A percentile compares a stretch with the other conserved stretches of the same genome.
Evolutionary conservation across 1,140 invertebrate species (phyloP).

Genomic region (Elysia chlorotica): DNA sequence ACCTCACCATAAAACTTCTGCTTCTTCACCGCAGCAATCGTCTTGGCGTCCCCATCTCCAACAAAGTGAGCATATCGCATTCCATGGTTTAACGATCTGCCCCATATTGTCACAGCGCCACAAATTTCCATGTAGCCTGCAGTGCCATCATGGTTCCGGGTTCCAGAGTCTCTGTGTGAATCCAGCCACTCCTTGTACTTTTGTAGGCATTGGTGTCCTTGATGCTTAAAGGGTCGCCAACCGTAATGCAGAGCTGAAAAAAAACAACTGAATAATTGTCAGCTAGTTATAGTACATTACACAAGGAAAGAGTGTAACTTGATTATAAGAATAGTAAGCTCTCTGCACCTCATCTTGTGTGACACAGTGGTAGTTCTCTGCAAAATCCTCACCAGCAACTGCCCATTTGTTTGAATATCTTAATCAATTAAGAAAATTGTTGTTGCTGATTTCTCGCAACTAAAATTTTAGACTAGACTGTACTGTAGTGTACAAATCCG

Average conservation of each 20-base stretch:
- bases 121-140: constrained; percentile 4
- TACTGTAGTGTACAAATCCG: no score
- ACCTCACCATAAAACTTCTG: background rate
- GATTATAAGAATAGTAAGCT: background rate
- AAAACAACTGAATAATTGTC: no score
- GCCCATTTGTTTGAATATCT: background rate
- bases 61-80: constrained; percentile 9
- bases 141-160: background rate
- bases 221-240: no score
- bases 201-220: no score
- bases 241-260: no score
- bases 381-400: background rate
- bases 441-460: background rate
- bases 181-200: no score
- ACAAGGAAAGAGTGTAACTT: background rate
- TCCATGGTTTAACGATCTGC: background rate
- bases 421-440: background rate
- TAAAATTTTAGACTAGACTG: no score
- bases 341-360: background rate
- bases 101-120: background rate
- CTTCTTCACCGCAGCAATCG: background rate
- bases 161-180: no score
- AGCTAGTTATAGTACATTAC: no score
- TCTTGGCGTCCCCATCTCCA: constrained; percentile 14
- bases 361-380: background rate